Base-by-base conservation (phyloP, 2,797 vertebrate species). In the Phaenicophaeus curvirostris region DNA sequence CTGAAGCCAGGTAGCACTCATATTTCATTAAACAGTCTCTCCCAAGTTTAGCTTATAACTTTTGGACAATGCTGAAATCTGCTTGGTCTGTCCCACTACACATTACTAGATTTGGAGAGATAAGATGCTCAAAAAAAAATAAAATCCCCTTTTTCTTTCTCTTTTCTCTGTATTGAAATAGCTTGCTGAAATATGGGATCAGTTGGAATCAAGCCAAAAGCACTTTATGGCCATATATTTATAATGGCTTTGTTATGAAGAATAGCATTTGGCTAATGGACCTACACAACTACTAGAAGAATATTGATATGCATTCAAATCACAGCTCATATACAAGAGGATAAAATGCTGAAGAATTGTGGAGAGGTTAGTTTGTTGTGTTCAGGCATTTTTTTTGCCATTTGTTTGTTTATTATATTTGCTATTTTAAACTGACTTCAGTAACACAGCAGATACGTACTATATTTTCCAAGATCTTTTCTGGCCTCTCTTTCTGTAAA, bases 201-300 rank as follows among this genome's bases (percentile, higher is more conserved):
- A 17, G 15, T 44, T 96, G 94, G 93, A 80, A 30, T 59, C 0
- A 1, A 63, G 82, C 94, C 97, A 97, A 72, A 89, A 94, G 90
- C 95, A 96, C 94, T 97, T 94, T 93, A 76, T 69, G 77, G 71
- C 77, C 92, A 69, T 91, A 90, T 88, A 95, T 95, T 94, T 95
- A 72, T 92, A 90, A 95, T 82, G 51, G 86, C 33, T 96, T 97
- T 91, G 76, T 95, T 96, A 94, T 66, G 76, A 95, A 89, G 91
- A 92, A 89, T 81, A 93, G 58, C 93, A 95, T 97, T 97, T 81
- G 96, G 94, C 96, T 97, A 97, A 96, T 96, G 90, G 93, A 73
- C 65, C 88, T 1, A 48, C 66, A 17, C 95, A 95, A 95, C 90
- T 94, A 90, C 78, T 91, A 71, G 79, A 73, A 95, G 93, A 96